These are phyloP conservation scores for Microcebus tavaratra DNA, from an alignment of 2,113 vertebrate species.

Conservation along the genomic window DNA sequence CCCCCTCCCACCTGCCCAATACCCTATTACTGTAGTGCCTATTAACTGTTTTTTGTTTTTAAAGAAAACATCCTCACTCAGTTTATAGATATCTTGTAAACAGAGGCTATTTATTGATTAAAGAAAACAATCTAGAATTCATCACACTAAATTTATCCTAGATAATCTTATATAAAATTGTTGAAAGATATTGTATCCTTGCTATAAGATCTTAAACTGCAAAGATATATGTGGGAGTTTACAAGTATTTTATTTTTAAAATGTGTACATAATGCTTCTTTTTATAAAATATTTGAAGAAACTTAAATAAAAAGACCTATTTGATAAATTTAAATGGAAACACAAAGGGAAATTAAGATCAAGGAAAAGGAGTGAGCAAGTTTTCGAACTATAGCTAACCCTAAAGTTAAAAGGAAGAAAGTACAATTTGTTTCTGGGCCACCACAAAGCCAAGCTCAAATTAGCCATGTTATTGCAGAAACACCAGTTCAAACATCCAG, in stretches of 20 bases:
- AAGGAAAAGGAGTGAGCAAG: neutral
- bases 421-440: neutral
- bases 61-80: neutral
- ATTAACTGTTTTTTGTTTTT: no score
- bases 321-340: neutral
- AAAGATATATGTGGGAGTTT: neutral
- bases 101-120: neutral
- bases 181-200: neutral
- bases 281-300: neutral
- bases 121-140: neutral
- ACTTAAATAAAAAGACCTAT: neutral
- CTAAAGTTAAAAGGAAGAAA: neutral
- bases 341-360: neutral
- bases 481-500: neutral
- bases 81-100: neutral
- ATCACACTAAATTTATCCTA: neutral
- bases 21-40: no score
- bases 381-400: neutral
- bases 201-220: neutral
- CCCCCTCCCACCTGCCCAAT: no score
- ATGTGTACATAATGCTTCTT: neutral
- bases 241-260: neutral
- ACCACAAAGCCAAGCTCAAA: neutral
- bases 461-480: neutral
- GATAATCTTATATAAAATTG: neutral